A percentile compares a stretch with the other conserved stretches of the same genome.
Evolutionary conservation across 2,797 vertebrate species (phyloP).

Genomic region (Alca torda): DNA sequence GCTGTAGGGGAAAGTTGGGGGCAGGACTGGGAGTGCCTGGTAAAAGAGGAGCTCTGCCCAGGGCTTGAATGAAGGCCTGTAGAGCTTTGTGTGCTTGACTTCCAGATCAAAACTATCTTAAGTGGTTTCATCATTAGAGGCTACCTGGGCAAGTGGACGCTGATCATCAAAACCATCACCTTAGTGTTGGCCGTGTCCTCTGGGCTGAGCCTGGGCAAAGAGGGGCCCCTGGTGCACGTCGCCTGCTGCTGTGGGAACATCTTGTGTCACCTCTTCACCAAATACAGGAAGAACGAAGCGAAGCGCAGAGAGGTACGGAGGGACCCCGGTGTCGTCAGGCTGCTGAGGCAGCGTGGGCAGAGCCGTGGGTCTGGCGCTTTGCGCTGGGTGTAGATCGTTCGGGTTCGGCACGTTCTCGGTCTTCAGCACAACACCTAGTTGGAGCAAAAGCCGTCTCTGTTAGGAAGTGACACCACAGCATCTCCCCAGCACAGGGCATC

Average conservation of each 20-base stretch:
- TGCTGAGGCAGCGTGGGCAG: not conserved
- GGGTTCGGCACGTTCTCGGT: fast-evolving
- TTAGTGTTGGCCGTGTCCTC: conserved; percentile 94
- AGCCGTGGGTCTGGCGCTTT: not conserved
- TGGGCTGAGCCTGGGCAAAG: conserved; percentile 92
- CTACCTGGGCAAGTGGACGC: conserved; percentile 96
- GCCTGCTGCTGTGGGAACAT: conserved; percentile 98
- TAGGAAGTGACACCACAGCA: not conserved
- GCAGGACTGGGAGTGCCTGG: not conserved
- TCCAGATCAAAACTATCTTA: conserved; percentile 97
- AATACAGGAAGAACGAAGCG: conserved; percentile 95
- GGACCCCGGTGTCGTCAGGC: fast-evolving
- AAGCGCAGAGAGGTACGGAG: conserved; percentile 89
- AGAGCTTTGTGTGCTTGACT: conserved; percentile 70
- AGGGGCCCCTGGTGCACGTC: conserved; percentile 95
- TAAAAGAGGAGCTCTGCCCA: conserved; percentile 15
- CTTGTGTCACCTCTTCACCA: conserved; percentile 93
- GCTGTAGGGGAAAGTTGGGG: not conserved
- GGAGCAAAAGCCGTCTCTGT: not conserved
- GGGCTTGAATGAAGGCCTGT: conserved; percentile 57
- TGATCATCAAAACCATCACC: conserved; percentile 95
- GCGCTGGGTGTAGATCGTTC: not conserved
- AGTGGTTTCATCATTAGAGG: conserved; percentile 98
- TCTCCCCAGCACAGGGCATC: not conserved
- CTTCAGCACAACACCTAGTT: fast-evolving